Percentiles rank a stretch among this genome's conserved stretches.
Conservation (phyloP, 1,140 invertebrate genomes). For the Lepidurus packardi region DNA sequence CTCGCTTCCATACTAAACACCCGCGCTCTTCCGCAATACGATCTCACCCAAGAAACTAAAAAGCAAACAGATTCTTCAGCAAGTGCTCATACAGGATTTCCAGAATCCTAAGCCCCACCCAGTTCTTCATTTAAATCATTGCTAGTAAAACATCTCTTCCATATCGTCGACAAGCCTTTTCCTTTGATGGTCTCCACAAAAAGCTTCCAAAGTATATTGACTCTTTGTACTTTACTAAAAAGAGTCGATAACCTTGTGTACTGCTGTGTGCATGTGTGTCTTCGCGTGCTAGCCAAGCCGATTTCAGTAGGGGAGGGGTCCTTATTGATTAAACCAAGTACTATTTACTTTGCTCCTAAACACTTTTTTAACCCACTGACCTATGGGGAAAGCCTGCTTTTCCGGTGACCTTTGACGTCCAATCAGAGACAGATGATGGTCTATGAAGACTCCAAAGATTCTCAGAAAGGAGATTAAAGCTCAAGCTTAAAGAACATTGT, state of each 20-base stretch:
- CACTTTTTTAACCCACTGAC: neutral
- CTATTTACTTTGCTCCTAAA: neutral
- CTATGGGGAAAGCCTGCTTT: neutral
- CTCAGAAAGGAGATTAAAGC: too few species aligned
- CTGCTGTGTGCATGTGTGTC: neutral
- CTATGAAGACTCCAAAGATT: too few species aligned
- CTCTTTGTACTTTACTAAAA: neutral
- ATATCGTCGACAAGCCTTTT: too few species aligned
- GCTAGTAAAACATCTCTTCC: too few species aligned
- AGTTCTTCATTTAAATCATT: neutral
- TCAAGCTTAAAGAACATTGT: too few species aligned
- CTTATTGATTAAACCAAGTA: constrained; percentile 11
- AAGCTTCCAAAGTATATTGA: neutral
- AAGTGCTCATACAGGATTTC: neutral
- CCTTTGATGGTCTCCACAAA: too few species aligned
- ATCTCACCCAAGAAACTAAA: neutral
- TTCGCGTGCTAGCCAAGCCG: neutral
- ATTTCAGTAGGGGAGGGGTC: neutral
- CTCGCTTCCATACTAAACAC: neutral
- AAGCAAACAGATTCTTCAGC: constrained; percentile 2
- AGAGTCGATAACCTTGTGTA: neutral
- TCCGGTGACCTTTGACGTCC: neutral
- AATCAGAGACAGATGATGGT: neutral
- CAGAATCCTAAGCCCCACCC: neutral
- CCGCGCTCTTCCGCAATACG: neutral